phyloP scores from a whole-genome alignment of 2,113 vertebrate genomes.

The Arizona elegans region DNA sequence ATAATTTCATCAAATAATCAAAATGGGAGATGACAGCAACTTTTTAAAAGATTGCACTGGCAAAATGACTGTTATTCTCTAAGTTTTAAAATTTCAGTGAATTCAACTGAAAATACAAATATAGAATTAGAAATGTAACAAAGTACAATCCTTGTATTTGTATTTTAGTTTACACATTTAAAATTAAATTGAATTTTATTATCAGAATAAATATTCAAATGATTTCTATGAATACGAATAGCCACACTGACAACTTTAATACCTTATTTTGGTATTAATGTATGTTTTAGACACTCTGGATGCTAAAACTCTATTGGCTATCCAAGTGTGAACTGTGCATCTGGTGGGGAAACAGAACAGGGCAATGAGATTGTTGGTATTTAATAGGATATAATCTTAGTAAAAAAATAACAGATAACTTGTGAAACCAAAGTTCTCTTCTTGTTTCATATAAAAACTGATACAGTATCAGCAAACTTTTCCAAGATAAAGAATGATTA shows the following conservation, averaged over 20 bases:
- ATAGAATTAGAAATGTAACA: constrained; percentile 13
- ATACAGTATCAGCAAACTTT: background rate
- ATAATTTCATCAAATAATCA: background rate
- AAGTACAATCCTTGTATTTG: background rate
- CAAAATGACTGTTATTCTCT: background rate
- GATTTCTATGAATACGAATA: background rate
- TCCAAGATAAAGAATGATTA: background rate
- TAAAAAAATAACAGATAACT: constrained; percentile 32
- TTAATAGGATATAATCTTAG: constrained; percentile 22
- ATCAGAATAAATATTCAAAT: background rate
- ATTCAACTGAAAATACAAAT: background rate
- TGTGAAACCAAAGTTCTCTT: constrained; percentile 29
- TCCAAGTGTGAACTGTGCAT: background rate
- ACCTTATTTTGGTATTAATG: background rate
- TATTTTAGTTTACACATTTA: background rate
- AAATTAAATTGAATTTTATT: background rate
- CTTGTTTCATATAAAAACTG: constrained; percentile 10
- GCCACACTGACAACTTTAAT: background rate
- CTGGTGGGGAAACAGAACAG: constrained; percentile 29
- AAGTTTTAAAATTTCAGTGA: background rate
- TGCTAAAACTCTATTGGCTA: background rate
- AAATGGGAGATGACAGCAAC: background rate
- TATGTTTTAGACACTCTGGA: background rate
- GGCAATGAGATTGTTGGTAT: constrained; percentile 56
- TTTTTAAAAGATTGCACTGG: background rate